Evolutionary conservation across 2,797 vertebrate species (phyloP), one percentile per base, ranked within the genome.

Genomic region (Phrynocephalus guinanensis): DNA sequence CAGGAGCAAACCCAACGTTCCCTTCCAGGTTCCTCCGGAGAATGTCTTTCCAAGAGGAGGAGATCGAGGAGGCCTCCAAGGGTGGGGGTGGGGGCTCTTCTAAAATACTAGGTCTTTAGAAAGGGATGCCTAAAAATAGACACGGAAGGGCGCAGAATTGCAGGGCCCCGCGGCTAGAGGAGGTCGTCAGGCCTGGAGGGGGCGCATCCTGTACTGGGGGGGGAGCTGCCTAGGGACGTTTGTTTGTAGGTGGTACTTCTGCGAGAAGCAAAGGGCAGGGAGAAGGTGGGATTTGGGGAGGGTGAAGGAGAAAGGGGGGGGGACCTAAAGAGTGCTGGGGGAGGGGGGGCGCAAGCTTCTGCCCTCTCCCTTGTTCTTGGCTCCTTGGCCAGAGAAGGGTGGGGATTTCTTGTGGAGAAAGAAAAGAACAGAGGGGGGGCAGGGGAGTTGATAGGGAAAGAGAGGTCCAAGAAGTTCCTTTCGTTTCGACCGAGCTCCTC

Each of bases 321-420:
- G 48, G 18, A 33, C 2, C 48, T 38, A n/a, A 63, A 6, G 0
- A 7, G 44, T 3, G 33, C 6, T 10, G 88, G 80, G 73, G 26
- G 85, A 48, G 67, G 24, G 2, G 33, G 48, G 76, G 16, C n/a
- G 50, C 38, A 60, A 28, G 30, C 26, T 88, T 92, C 28, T 83
- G 75, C 8, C 5, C 30, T 48, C 13, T 68, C 44, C 6, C 3
- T 33, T 3, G 5, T 26, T 73, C 63, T 63, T 82, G 81, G 81
- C 1, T 79, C 16, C 60, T 56, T 63, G 60, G 20, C 15, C 60
- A 16, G 60, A 5, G 60, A 20, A 63, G 18, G 5, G 60, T 20
- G 60, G 4, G 60, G 60, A 3, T 13, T 13, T 56, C 52, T 11
- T 9, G 52, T 56, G 52, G 52, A 7, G 20, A 63, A 63, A 63